Base-by-base conservation (phyloP, 2,888 invertebrate species). In the Drosophila lutescens region DNA sequence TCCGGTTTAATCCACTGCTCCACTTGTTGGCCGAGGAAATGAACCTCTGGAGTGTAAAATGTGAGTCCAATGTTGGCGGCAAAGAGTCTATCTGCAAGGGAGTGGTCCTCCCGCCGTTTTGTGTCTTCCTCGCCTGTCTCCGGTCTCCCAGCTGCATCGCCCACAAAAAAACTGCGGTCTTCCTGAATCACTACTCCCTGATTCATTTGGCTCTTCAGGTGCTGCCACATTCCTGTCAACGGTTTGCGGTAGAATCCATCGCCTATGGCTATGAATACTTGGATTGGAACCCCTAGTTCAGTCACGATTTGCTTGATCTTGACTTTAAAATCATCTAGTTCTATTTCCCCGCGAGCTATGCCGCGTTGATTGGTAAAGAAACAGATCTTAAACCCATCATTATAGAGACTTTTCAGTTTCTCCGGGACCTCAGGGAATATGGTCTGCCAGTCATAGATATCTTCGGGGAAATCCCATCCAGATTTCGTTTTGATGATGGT, bases 11-110 rank as follows among this genome's bases (percentile, higher is more conserved):
- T 91, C 91, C 94, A 95, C 9, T 93, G 91, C 5, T 93, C 93
- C 76, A 93, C 91, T 68, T 92, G 93, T 49, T 93, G 92, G 41
- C 94, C 82, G 20, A 96, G 92, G 91, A 99, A 99, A 92, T 96
- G 97, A 91, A 98, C 97, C 91, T 99, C 99, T 0, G 99, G 99
- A 0, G 98, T 99, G 74, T 94, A 94, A 92, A 99, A 99, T 60
- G 93, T 93, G 0, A 98, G 79, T 0, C 94, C 95, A 47, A 97
- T 87, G 91, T 98, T 98, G 60, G 95, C 89, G 2, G 98, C 98
- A 93, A 98, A 95, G 59, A 98, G 93, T 79, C 97, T 94, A 92
- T 99, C 99, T 7, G 95, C 96, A 88, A 94, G 94, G 0, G 98
- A 98, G 92, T 98, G 98, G 92, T 99, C 99, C 91, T 97, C 97